These are phyloP conservation scores for Halichoerus grypus DNA, from an alignment of 2,113 vertebrate species.

Conservation along the genomic window DNA sequence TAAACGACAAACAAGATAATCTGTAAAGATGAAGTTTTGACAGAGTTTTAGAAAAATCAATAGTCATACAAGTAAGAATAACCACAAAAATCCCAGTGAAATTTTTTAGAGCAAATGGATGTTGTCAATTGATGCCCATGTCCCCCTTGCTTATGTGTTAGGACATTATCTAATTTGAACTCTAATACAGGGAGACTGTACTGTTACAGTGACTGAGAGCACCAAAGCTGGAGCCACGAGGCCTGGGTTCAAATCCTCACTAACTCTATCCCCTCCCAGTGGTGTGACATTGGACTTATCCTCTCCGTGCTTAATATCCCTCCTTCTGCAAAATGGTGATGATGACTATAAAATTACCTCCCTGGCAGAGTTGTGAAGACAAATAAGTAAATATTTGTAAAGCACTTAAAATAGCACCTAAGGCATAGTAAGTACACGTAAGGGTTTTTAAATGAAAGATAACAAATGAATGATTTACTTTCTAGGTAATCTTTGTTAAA, in stretches of 20 bases:
- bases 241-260: neutral
- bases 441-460: neutral
- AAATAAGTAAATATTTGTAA: neutral
- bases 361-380: neutral
- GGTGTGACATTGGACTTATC: neutral
- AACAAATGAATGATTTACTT: neutral
- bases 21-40: neutral
- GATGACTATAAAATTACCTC: neutral
- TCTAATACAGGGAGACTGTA: neutral
- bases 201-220: neutral
- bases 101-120: neutral
- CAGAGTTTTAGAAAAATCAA: fast-evolving
- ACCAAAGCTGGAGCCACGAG: neutral
- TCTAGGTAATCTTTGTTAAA: neutral
- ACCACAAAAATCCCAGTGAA: neutral
- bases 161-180: neutral
- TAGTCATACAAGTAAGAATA: neutral
- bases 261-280: fast-evolving
- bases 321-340: neutral
- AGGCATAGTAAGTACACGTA: neutral
- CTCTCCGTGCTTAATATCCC: neutral
- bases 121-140: neutral
- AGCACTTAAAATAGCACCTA: neutral
- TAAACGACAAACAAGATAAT: slow-evolving; percentile 75
- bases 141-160: neutral